Conservation (phyloP, 2,113 vertebrate genomes). For the Alectura lathami region DNA sequence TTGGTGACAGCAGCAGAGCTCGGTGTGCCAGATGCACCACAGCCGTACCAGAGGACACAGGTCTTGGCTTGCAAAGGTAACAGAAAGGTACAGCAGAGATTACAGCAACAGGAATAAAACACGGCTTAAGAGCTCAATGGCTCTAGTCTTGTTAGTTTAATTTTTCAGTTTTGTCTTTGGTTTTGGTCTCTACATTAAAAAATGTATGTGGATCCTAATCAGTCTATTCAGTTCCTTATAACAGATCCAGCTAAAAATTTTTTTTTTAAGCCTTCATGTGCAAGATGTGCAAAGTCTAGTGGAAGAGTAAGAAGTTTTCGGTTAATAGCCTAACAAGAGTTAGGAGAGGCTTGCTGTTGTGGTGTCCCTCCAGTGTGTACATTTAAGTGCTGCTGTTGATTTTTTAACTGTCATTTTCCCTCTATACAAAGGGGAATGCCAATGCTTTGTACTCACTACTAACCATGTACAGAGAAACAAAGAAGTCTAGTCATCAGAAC, state of each 20-base stretch:
- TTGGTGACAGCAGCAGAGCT: not conserved
- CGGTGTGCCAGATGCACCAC: not conserved
- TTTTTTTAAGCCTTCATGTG: not conserved
- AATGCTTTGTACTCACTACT: not conserved
- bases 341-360: not conserved
- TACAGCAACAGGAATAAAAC: not conserved
- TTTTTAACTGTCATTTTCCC: constrained; percentile 23
- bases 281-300: not conserved
- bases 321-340: not conserved
- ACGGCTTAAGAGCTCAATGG: not conserved
- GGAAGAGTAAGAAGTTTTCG: not conserved
- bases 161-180: not conserved
- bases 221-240: not conserved
- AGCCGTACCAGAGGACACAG: not conserved
- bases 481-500: constrained; percentile 9
- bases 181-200: not conserved
- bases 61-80: not conserved
- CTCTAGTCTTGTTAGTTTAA: not conserved
- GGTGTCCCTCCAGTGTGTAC: not conserved
- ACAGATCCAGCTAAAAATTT: not conserved
- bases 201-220: not conserved
- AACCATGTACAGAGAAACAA: not conserved
- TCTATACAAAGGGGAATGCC: not conserved
- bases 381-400: constrained; percentile 24
- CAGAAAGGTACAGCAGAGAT: not conserved